Evolutionary conservation across 37 sponge, comb jelly and placozoan genomes (phyloP).

Genomic region (Axinella damicornis): DNA sequence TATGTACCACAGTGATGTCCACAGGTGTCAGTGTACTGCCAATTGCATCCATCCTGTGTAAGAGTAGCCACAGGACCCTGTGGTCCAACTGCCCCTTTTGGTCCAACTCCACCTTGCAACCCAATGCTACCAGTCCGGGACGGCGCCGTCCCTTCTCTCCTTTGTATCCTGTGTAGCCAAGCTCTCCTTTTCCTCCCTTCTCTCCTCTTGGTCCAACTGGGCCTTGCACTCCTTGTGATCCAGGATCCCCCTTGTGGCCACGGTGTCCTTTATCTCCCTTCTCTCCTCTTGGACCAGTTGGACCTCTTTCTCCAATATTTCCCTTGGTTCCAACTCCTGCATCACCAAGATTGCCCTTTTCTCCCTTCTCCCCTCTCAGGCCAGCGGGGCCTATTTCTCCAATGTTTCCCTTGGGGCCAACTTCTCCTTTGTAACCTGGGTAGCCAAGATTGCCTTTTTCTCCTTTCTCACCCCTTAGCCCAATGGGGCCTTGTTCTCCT

Average conservation of each 20-base stretch:
- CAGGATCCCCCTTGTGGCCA: not conserved
- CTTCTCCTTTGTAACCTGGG: slow-evolving; percentile 16
- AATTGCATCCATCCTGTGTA: slow-evolving; percentile 1
- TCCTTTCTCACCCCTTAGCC: not conserved
- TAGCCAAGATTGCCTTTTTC: slow-evolving; percentile 3
- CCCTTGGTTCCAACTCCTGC: too few species aligned
- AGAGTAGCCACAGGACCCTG: not conserved
- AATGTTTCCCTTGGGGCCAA: not conserved
- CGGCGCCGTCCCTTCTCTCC: slow-evolving; percentile 30
- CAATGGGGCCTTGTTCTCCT: too few species aligned
- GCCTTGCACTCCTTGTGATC: not conserved
- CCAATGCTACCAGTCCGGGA: not conserved
- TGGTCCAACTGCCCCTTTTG: not conserved
- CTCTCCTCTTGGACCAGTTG: slow-evolving; percentile 17
- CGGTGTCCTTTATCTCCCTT: too few species aligned
- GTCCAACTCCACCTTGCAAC: not conserved
- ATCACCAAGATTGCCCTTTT: not conserved
- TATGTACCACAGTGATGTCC: slow-evolving; percentile 20
- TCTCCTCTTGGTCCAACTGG: not conserved
- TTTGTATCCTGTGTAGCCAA: slow-evolving; percentile 12
- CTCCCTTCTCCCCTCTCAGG: slow-evolving; percentile 3
- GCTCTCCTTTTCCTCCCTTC: slow-evolving; percentile 7
- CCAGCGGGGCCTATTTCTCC: slow-evolving; percentile 1
- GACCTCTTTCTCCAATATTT: too few species aligned
- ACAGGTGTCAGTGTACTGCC: slow-evolving; percentile 23